These are phyloP conservation scores for Drosophila equinoxialis DNA, from an alignment of 1,140 invertebrate genomes.

Conservation along the genomic window DNA sequence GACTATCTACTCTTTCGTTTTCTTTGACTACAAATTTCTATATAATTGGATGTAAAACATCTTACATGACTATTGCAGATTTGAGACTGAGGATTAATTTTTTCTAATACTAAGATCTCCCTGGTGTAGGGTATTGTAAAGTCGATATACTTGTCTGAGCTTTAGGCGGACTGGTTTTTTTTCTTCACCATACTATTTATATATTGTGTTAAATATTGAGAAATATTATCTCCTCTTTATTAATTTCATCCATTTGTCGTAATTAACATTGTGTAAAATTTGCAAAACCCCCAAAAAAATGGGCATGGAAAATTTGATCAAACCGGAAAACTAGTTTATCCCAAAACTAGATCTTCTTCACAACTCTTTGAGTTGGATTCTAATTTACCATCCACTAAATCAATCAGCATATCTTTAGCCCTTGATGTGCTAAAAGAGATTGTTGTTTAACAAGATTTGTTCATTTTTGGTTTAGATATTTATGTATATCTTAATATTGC, in stretches of 20 bases:
- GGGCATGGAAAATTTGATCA: background rate
- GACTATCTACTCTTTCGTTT: no score
- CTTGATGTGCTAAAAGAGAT: slow-evolving; percentile 9
- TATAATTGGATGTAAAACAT: no score
- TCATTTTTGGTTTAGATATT: background rate
- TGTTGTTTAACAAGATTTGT: slow-evolving; percentile 2
- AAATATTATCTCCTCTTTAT: slow-evolving; percentile 4
- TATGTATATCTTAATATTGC: background rate
- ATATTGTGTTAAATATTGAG: slow-evolving; percentile 1
- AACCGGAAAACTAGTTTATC: background rate
- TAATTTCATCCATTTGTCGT: slow-evolving; percentile 1
- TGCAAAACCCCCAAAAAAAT: background rate
- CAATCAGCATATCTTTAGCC: background rate
- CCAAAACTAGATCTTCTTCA: background rate
- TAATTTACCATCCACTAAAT: slow-evolving; percentile 2
- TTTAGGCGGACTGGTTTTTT: background rate
- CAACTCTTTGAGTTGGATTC: background rate
- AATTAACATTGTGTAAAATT: slow-evolving; percentile 4
- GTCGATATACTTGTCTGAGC: background rate
- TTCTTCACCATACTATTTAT: background rate
- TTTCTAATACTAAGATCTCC: background rate
- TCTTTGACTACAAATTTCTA: no score
- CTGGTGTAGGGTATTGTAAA: background rate
- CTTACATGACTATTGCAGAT: no score
- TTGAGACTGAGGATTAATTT: no score